Conservation (phyloP, 2,113 vertebrate species). For the Calyptommatus sinebrachiatus region DNA sequence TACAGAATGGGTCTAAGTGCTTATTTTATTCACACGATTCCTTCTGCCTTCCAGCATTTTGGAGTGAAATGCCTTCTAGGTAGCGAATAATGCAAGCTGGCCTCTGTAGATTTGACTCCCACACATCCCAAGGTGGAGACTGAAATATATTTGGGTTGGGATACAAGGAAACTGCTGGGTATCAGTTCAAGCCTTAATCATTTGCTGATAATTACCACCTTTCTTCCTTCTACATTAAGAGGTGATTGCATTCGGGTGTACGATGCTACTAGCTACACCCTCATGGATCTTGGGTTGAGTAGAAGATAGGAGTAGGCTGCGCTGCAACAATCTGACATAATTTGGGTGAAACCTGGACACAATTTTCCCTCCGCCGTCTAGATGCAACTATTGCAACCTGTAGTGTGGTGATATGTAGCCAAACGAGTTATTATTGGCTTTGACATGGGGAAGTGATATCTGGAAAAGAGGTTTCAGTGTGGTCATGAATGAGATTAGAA, state of each 20-base stretch:
- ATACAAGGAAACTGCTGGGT: neutral
- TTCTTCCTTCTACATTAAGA: neutral
- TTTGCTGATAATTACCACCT: neutral
- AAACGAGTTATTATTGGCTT: too few species aligned
- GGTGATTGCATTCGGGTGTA: neutral
- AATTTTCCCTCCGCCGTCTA: neutral
- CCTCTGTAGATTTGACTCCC: neutral
- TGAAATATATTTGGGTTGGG: neutral
- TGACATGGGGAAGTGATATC: too few species aligned
- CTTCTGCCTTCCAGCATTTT: too few species aligned
- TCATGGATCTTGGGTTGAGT: neutral
- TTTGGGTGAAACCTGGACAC: neutral
- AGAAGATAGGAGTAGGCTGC: neutral
- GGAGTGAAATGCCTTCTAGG: too few species aligned
- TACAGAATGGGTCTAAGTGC: too few species aligned
- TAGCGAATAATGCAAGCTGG: neutral
- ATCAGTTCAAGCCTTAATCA: neutral
- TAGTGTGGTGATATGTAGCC: too few species aligned
- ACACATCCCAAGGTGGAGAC: neutral
- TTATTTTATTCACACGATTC: too few species aligned
- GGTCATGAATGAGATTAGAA: too few species aligned
- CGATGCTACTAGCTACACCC: neutral
- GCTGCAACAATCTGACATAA: neutral
- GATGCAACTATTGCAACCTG: too few species aligned
- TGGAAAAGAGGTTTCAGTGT: too few species aligned